Evolutionary conservation across 2,113 vertebrate species (phyloP).

Genomic region (Oncorhynchus keta): DNA sequence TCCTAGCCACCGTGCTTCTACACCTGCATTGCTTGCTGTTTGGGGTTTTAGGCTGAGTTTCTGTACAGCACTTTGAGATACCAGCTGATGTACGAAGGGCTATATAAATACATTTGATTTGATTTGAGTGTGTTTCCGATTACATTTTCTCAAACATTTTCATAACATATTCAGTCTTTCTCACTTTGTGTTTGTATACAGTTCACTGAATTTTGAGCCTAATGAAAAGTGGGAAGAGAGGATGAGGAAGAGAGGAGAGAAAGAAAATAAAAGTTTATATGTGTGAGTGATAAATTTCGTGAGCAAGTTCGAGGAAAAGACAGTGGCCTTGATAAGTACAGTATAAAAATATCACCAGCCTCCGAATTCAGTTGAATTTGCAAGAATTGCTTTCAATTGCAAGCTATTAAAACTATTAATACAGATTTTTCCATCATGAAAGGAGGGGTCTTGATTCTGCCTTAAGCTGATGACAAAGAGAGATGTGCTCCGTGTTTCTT

Average conservation of each 20-base stretch:
- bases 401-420: neutral
- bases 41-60: no score
- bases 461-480: neutral
- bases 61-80: no score
- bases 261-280: neutral
- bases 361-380: neutral
- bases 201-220: conserved; percentile 7
- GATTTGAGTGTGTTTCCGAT: conserved; percentile 18
- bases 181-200: conserved; percentile 32
- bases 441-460: neutral
- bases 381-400: neutral
- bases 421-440: neutral
- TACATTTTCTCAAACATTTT: conserved; percentile 24
- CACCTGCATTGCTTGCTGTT: no score
- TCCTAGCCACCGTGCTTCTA: no score
- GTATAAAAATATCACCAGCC: neutral
- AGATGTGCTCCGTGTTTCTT: neutral
- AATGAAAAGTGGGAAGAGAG: conserved; percentile 18
- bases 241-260: neutral
- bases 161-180: conserved; percentile 18
- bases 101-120: no score
- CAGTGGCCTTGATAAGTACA: neutral
- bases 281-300: neutral
- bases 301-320: neutral
- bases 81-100: no score